Percentiles rank a stretch among this genome's conserved stretches.
phyloP scores from a whole-genome alignment of 2,113 vertebrate species.

The Anser cygnoides region DNA sequence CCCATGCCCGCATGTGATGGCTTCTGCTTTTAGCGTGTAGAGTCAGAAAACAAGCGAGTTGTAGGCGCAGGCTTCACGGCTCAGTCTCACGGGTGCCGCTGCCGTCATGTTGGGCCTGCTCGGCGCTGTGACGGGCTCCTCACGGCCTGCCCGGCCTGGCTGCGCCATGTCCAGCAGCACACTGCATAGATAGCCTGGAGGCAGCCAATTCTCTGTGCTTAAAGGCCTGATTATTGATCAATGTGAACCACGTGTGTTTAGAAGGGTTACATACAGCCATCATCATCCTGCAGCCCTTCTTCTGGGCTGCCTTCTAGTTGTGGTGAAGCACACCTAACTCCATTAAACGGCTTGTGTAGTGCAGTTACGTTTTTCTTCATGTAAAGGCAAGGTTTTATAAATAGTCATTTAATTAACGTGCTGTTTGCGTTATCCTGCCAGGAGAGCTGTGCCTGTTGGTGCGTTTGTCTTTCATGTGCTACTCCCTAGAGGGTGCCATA shows the following conservation, averaged over 20 bases:
- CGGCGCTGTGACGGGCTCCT: background rate
- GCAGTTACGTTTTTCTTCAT: too few species aligned
- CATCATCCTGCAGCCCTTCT: background rate
- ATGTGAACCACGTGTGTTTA: background rate
- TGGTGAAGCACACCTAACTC: background rate
- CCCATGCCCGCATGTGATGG: accelerated
- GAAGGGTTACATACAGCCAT: background rate
- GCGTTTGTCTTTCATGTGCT: conserved; percentile 4
- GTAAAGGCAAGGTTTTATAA: background rate
- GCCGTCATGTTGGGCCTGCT: too few species aligned
- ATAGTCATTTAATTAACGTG: background rate
- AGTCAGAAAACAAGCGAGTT: background rate
- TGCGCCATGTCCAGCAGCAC: accelerated
- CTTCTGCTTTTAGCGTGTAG: background rate
- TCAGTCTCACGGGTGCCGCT: background rate
- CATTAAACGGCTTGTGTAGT: background rate
- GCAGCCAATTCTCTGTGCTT: background rate
- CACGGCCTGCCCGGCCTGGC: accelerated
- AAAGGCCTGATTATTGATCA: too few species aligned
- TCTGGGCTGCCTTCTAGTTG: background rate
- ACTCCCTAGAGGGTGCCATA: conserved; percentile 80
- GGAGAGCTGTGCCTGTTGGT: background rate
- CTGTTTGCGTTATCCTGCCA: background rate
- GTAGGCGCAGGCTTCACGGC: background rate
- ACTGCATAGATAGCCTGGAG: background rate